A percentile compares a stretch with the other conserved stretches of the same genome.
Conservation (phyloP, 2,888 invertebrate genomes). For the Phorcus lineatus region DNA sequence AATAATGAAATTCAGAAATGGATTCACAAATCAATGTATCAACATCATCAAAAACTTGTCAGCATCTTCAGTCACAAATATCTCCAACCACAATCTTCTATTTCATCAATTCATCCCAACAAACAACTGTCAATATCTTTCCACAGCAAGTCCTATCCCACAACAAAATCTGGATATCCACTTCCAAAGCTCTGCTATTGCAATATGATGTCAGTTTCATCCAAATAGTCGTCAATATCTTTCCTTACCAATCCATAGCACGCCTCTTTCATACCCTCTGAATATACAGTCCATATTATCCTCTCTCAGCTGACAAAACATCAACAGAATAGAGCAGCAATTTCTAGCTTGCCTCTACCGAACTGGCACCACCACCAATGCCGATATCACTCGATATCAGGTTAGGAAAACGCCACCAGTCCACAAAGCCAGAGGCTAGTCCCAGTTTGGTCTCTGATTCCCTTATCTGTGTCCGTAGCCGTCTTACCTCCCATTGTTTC, state of each 20-base stretch:
- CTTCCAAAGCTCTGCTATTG: too few species aligned
- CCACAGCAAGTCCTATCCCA: too few species aligned
- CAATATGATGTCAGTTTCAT: constrained; percentile 1
- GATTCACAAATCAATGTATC: too few species aligned
- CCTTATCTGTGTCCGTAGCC: background rate
- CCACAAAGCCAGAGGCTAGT: background rate
- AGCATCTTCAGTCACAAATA: too few species aligned
- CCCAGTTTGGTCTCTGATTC: background rate
- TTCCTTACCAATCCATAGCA: background rate
- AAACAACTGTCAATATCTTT: too few species aligned
- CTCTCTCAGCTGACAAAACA: constrained; percentile 12
- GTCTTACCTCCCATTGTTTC: background rate
- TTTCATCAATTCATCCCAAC: too few species aligned
- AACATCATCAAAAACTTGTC: too few species aligned
- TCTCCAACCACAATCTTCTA: too few species aligned
- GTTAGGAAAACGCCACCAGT: constrained; percentile 12
- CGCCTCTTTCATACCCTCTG: background rate
- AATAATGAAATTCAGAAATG: too few species aligned
- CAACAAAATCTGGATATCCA: too few species aligned
- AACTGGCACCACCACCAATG: background rate
- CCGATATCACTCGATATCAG: constrained; percentile 14
- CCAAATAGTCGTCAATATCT: background rate
- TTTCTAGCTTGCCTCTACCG: background rate
- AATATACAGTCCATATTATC: constrained; percentile 10
- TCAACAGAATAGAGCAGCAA: background rate